Percentiles rank a stretch among this genome's conserved stretches.
These are phyloP conservation scores for Oedothorax gibbosus DNA, from an alignment of 1,140 invertebrate genomes.

Conservation along the genomic window DNA sequence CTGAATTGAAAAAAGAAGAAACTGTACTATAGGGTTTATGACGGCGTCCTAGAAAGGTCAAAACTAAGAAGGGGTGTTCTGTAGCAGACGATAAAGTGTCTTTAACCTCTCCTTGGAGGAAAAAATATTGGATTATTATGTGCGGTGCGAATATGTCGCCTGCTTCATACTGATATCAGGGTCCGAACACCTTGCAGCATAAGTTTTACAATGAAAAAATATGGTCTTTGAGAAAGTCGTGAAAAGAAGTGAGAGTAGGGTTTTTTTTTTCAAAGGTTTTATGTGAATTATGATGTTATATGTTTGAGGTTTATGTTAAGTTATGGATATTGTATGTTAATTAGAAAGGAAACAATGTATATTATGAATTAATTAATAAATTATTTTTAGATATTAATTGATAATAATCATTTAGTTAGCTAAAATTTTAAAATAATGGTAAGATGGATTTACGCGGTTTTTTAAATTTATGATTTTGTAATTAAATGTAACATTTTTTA, in stretches of 20 bases:
- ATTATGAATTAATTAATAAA: too few relatives aligned
- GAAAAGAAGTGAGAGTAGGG: background rate
- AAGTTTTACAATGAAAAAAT: conserved; percentile 36
- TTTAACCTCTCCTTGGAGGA: conserved; percentile 25
- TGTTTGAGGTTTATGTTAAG: too few relatives aligned
- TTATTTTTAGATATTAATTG: too few relatives aligned
- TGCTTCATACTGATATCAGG: conserved; percentile 49
- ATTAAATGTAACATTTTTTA: too few relatives aligned
- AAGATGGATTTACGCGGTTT: too few relatives aligned
- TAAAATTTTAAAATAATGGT: too few relatives aligned
- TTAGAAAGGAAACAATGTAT: too few relatives aligned
- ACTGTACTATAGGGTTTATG: conserved; percentile 44
- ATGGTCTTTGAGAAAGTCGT: background rate
- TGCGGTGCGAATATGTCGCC: conserved; percentile 54
- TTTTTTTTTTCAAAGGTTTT: background rate
- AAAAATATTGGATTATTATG: conserved; percentile 58
- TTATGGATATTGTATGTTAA: too few relatives aligned
- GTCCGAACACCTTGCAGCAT: conserved; percentile 55
- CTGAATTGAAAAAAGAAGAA: conserved; percentile 27
- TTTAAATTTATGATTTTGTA: too few relatives aligned
- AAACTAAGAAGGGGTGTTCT: conserved; percentile 37
- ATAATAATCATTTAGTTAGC: too few relatives aligned
- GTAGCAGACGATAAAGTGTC: conserved; percentile 40
- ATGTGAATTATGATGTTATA: too few relatives aligned
- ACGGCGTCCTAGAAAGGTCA: conserved; percentile 44